Evolutionary conservation across 2,888 invertebrate species (phyloP).

Genomic region (Phyllotreta striolata): DNA sequence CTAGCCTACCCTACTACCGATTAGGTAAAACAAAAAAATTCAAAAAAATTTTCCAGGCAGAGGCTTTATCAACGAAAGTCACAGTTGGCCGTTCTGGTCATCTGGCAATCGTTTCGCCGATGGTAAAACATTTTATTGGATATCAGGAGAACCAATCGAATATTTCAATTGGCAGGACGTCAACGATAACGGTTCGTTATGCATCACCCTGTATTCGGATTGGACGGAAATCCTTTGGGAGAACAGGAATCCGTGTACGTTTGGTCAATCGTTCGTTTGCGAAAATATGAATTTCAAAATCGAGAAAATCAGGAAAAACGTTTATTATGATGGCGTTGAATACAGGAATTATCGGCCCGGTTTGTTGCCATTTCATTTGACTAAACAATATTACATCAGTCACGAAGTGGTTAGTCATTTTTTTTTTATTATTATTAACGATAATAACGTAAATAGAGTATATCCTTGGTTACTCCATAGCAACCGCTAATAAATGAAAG

Average conservation of each 20-base stretch:
- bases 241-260: conserved; percentile 5
- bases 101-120: conserved; percentile 18
- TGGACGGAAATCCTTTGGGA: conserved; percentile 18
- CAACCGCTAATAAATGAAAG: too few species aligned
- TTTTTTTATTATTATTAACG: too few species aligned
- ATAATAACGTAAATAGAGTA: too few species aligned
- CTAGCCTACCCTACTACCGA: too few species aligned
- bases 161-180: conserved; percentile 22
- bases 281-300: conserved; percentile 9
- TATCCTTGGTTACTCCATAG: too few species aligned
- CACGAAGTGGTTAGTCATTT: conserved; percentile 14
- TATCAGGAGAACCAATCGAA: conserved; percentile 9
- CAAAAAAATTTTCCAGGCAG: conserved; percentile 3
- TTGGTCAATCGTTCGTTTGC: conserved; percentile 11
- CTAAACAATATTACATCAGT: conserved; percentile 12
- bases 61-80: conserved; percentile 14
- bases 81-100: conserved; percentile 21
- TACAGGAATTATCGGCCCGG: conserved; percentile 15
- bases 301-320: neutral
- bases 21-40: too few species aligned
- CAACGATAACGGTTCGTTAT: conserved; percentile 10
- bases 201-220: conserved; percentile 13
- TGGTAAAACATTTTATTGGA: conserved; percentile 19
- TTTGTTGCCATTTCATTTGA: conserved; percentile 9
- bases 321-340: conserved; percentile 15